phyloP scores from a whole-genome alignment of 2,888 invertebrate genomes.

The Chloroclystis v-ata region DNA sequence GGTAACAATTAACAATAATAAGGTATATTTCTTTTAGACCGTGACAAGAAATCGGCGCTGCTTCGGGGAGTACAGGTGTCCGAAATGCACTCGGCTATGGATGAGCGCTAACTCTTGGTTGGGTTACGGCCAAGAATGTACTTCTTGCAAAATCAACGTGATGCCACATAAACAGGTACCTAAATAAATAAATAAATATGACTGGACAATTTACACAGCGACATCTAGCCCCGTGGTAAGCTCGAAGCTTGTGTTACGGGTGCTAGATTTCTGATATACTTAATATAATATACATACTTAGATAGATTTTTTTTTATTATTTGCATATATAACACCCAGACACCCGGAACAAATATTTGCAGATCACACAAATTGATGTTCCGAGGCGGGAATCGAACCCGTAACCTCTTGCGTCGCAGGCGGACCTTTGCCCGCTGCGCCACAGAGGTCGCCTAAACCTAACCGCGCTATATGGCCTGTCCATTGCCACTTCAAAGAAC shows the following conservation, averaged over 20 bases:
- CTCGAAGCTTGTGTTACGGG: no score
- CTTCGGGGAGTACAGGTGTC: slow-evolving; percentile 92
- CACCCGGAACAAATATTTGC: background rate
- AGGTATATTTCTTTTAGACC: background rate
- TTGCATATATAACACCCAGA: background rate
- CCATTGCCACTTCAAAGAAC: no score
- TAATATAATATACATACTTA: background rate
- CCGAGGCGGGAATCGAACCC: no score
- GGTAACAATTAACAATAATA: background rate
- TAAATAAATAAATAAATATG: background rate
- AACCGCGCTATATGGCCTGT: no score
- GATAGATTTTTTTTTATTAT: background rate
- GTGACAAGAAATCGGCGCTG: slow-evolving; percentile 85
- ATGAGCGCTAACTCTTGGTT: slow-evolving; percentile 64
- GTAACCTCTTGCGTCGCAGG: no score
- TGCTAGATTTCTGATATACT: no score
- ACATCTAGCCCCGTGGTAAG: no score
- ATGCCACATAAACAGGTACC: slow-evolving; percentile 91
- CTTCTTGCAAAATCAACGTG: slow-evolving; percentile 91
- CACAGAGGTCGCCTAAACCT: no score
- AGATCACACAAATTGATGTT: background rate
- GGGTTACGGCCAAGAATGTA: slow-evolving; percentile 85
- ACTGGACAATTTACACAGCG: no score
- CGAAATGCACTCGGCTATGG: slow-evolving; percentile 92
- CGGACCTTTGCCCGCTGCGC: no score